phyloP scores from a whole-genome alignment of 2,888 invertebrate species.

The Plebejus argus region DNA sequence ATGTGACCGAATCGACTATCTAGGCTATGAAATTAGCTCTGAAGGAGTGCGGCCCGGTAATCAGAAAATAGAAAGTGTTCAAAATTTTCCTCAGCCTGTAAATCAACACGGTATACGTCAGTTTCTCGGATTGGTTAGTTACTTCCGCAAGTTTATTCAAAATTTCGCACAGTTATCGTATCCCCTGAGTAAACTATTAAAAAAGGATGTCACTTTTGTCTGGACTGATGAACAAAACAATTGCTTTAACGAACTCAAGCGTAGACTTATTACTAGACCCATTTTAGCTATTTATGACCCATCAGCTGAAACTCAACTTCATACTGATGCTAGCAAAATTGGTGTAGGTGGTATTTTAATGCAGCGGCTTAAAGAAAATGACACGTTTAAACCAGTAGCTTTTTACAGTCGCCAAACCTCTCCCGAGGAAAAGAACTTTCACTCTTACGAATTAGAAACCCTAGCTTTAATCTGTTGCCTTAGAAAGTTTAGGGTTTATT shows the following conservation, averaged over 20 bases:
- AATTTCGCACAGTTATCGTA: conserved; percentile 36
- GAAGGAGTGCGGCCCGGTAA: conserved; percentile 39
- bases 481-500: conserved; percentile 23
- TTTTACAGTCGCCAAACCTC: conserved; percentile 35
- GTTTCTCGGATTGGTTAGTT: conserved; percentile 38
- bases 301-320: conserved; percentile 41
- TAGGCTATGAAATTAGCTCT: conserved; percentile 39
- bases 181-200: conserved; percentile 36
- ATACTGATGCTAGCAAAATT: conserved; percentile 37
- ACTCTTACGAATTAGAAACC: not conserved
- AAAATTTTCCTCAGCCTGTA: conserved; percentile 38
- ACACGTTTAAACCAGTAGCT: conserved; percentile 35
- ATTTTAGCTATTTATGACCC: conserved; percentile 48
- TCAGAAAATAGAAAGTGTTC: conserved; percentile 39
- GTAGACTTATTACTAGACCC: conserved; percentile 38
- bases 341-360: conserved; percentile 35
- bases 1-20: conserved; percentile 2
- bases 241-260: conserved; percentile 37
- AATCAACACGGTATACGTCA: conserved; percentile 39
- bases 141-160: conserved; percentile 40
- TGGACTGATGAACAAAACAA: conserved; percentile 39
- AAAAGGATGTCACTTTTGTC: conserved; percentile 37
- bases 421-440: conserved; percentile 34
- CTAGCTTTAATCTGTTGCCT: conserved; percentile 14
- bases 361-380: conserved; percentile 17